Conservation (phyloP, 2,888 invertebrate genomes). For the Cyrtodaria siliqua region DNA sequence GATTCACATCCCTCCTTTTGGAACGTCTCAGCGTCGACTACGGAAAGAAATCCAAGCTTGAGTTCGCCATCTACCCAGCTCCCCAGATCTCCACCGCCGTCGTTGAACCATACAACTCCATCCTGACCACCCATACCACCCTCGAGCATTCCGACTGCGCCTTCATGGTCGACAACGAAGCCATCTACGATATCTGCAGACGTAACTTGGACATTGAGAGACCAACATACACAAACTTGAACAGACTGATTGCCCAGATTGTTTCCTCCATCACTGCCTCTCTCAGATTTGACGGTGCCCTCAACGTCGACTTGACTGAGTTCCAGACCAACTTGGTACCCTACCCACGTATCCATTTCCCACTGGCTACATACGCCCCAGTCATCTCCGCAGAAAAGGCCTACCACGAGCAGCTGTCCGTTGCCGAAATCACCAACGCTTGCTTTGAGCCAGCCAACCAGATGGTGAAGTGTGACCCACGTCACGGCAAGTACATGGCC, state of each 20-base stretch:
- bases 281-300: constrained; percentile 95
- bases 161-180: constrained; percentile 97
- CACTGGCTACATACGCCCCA: constrained; percentile 94
- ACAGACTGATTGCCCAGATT: constrained; percentile 97
- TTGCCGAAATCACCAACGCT: constrained; percentile 81
- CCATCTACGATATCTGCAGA: constrained; percentile 90
- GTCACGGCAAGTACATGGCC: constrained; percentile 86
- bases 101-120: constrained; percentile 98
- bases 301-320: constrained; percentile 88
- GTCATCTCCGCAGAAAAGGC: constrained; percentile 96
- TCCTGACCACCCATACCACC: constrained; percentile 86
- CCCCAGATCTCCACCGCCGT: constrained; percentile 90
- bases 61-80: constrained; percentile 90
- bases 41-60: constrained; percentile 83
- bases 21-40: constrained; percentile 82
- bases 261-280: constrained; percentile 87
- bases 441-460: constrained; percentile 83
- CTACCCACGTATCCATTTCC: constrained; percentile 91
- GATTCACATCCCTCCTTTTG: constrained; percentile 85
- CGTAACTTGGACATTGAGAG: constrained; percentile 93
- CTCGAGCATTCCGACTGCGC: constrained; percentile 83
- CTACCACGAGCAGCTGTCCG: constrained; percentile 89
- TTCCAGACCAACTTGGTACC: constrained; percentile 86
- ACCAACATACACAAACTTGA: constrained; percentile 95
- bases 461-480: constrained; percentile 85